These are phyloP conservation scores for Forbesichthys agassizii DNA, from an alignment of 2,113 vertebrate genomes.

Conservation along the genomic window DNA sequence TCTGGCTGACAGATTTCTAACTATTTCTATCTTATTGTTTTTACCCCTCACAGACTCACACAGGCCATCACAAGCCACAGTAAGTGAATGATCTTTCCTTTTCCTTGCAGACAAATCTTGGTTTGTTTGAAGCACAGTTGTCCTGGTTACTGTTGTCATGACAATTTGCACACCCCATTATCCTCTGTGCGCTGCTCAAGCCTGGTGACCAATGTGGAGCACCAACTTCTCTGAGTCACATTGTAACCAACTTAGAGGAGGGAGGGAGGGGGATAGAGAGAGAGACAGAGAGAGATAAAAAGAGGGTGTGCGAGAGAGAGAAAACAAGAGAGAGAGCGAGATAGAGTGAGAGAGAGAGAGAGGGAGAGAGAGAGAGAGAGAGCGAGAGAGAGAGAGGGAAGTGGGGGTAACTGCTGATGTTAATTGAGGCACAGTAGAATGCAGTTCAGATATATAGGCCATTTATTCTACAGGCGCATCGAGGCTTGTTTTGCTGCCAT, in stretches of 20 bases:
- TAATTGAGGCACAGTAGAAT: too few species aligned
- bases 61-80: constrained; percentile 1
- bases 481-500: constrained; percentile 13
- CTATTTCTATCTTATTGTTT: not conserved
- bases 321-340: too few species aligned
- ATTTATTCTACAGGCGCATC: constrained; percentile 46
- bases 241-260: too few species aligned
- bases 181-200: constrained; percentile 1
- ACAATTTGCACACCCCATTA: constrained; percentile 54
- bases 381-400: too few species aligned
- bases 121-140: constrained; percentile 74
- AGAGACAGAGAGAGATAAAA: too few species aligned
- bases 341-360: too few species aligned
- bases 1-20: constrained; percentile 14
- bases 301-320: too few species aligned
- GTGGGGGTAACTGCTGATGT: too few species aligned
- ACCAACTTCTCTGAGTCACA: too few species aligned
- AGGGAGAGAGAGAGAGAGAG: too few species aligned
- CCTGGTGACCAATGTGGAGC: too few species aligned
- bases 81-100: constrained; percentile 36
- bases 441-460: constrained; percentile 62
- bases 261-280: too few species aligned
- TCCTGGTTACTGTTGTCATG: constrained; percentile 74
- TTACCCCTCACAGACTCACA: not conserved
- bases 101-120: constrained; percentile 45